Evolutionary conservation across 2,888 invertebrate species (phyloP).

Genomic region (Orthosia gothica): DNA sequence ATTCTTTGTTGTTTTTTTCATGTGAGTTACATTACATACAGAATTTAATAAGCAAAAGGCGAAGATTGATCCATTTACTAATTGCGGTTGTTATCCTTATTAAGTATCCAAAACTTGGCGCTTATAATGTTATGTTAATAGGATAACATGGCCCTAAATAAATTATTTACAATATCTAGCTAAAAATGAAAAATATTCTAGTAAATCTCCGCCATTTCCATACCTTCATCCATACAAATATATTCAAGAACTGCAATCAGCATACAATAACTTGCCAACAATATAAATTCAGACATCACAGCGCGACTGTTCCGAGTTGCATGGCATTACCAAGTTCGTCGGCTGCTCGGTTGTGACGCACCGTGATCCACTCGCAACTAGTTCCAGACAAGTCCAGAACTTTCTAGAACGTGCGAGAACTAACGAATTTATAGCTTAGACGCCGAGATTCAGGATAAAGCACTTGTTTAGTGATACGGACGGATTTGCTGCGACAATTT

Average conservation of each 20-base stretch:
- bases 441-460: slow-evolving; percentile 50
- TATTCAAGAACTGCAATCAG: slow-evolving; percentile 56
- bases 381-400: slow-evolving; percentile 42
- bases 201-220: neutral
- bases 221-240: neutral
- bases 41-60: neutral
- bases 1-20: slow-evolving; percentile 9
- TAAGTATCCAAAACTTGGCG: slow-evolving; percentile 8
- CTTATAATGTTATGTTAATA: neutral
- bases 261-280: slow-evolving; percentile 47
- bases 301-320: slow-evolving; percentile 40
- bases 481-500: slow-evolving; percentile 25
- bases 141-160: neutral
- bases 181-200: no score
- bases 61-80: neutral
- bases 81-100: slow-evolving; percentile 1
- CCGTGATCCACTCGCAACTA: slow-evolving; percentile 62
- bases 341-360: slow-evolving; percentile 41
- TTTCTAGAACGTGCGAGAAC: slow-evolving; percentile 61
- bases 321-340: slow-evolving; percentile 63
- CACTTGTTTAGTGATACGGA: slow-evolving; percentile 51
- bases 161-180: no score
- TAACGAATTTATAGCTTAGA: slow-evolving; percentile 60
- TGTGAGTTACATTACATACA: neutral
- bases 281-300: slow-evolving; percentile 50